Evolutionary conservation across 2,888 invertebrate genomes (phyloP).

Genomic region (Caenorhabditis sinica): DNA sequence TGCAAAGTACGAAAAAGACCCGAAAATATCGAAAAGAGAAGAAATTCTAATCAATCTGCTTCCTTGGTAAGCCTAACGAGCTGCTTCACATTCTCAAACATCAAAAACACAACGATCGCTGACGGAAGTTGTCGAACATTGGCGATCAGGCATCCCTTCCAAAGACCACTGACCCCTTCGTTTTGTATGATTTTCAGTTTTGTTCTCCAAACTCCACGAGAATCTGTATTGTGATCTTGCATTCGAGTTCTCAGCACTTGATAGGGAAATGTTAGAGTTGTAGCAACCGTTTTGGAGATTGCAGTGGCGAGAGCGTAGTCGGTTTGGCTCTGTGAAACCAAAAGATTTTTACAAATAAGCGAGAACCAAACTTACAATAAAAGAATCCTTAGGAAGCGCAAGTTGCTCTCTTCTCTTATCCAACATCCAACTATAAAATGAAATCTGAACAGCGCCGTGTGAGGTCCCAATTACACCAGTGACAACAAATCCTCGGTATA

Average conservation of each 20-base stretch:
- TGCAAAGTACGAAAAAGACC: neutral
- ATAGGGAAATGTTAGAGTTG: conserved; percentile 95
- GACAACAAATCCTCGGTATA: conserved; percentile 96
- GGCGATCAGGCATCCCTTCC: conserved; percentile 87
- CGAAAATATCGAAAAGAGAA: neutral
- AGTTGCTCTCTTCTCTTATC: conserved; percentile 85
- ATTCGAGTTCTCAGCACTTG: conserved; percentile 96
- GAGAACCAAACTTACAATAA: conserved; percentile 60
- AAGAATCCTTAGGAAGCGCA: conserved; percentile 54
- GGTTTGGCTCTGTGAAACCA: conserved; percentile 88
- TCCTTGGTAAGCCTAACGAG: conserved; percentile 45
- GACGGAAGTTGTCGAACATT: conserved; percentile 94
- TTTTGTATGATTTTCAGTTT: too few relatives aligned
- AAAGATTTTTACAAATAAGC: too few relatives aligned
- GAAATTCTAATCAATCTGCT: too few relatives aligned
- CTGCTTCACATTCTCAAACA: conserved; percentile 91
- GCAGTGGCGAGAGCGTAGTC: conserved; percentile 96
- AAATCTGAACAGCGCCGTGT: conserved; percentile 98
- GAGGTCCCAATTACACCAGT: conserved; percentile 98
- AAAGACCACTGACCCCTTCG: conserved; percentile 76
- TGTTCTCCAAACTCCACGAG: conserved; percentile 86
- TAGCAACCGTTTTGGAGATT: conserved; percentile 92
- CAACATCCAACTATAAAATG: conserved; percentile 99
- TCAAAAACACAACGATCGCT: conserved; percentile 95
- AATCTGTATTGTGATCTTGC: conserved; percentile 95